A percentile compares a stretch with the other conserved stretches of the same genome.
These are phyloP conservation scores for Delichon dasypus DNA, from an alignment of 2,797 vertebrate genomes.

Conservation along the genomic window DNA sequence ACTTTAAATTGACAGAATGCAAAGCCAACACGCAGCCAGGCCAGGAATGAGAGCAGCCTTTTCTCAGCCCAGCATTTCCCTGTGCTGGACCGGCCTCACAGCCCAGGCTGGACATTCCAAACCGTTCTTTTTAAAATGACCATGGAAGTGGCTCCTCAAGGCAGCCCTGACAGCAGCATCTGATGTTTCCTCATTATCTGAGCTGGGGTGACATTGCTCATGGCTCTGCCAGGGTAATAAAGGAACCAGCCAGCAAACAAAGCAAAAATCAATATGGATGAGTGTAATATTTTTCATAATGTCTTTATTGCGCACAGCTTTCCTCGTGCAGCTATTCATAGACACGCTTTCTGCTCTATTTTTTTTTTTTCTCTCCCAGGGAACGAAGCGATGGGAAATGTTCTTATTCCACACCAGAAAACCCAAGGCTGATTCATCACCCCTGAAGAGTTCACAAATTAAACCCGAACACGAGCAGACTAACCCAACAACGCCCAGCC, in stretches of 20 bases:
- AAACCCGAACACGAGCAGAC: not conserved
- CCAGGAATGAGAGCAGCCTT: not conserved
- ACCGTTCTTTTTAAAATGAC: not conserved
- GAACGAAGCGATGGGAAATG: not conserved
- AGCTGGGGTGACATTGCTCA: constrained; percentile 49
- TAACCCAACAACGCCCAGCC: not conserved
- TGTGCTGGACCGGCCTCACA: not conserved
- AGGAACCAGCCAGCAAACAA: constrained; percentile 38
- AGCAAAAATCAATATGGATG: constrained; percentile 63
- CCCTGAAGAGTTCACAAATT: not conserved
- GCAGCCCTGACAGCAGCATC: not conserved
- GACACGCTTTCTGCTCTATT: not conserved
- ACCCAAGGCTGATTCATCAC: not conserved
- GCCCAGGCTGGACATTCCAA: not conserved
- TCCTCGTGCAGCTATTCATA: not conserved
- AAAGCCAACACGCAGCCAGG: not conserved
- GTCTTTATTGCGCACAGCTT: not conserved
- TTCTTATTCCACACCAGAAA: not conserved
- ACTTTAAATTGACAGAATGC: not conserved
- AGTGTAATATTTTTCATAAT: constrained; percentile 47
- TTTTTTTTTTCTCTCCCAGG: too few relatives aligned
- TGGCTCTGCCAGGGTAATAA: constrained; percentile 43
- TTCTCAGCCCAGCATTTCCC: not conserved
- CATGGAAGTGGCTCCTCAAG: not conserved
- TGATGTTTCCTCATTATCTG: constrained; percentile 23